Conservation (phyloP, 1,140 invertebrate genomes). For the Papilio aristodemus region DNA sequence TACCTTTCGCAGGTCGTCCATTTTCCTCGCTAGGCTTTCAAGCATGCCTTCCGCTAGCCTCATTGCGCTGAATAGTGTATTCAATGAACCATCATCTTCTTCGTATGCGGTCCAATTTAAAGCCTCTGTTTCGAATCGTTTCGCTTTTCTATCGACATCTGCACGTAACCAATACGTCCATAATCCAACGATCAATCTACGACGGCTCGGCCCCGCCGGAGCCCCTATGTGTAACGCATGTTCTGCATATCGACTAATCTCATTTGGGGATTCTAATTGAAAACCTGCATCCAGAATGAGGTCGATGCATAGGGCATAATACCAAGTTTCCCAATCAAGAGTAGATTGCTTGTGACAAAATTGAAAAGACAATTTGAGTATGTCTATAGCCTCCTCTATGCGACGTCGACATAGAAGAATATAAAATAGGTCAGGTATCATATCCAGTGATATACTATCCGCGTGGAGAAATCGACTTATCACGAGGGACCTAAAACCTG, state of each 20-base stretch:
- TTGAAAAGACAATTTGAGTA: constrained; percentile 53
- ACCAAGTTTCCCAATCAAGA: constrained; percentile 65
- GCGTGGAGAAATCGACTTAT: constrained; percentile 67
- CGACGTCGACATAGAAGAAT: constrained; percentile 62
- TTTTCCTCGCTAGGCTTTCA: constrained; percentile 69
- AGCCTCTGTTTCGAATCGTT: constrained; percentile 64
- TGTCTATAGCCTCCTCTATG: constrained; percentile 68
- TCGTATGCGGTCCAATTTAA: constrained; percentile 52
- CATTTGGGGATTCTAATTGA: constrained; percentile 63
- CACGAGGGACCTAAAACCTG: constrained; percentile 67
- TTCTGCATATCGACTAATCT: constrained; percentile 63
- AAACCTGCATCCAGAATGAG: constrained; percentile 76
- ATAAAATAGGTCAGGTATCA: constrained; percentile 72
- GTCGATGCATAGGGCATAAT: constrained; percentile 75
- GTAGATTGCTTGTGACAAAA: constrained; percentile 51
- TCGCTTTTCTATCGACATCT: constrained; percentile 56
- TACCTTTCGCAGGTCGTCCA: constrained; percentile 71
- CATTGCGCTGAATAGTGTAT: constrained; percentile 56
- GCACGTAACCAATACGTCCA: constrained; percentile 72
- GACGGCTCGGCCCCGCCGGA: constrained; percentile 47
- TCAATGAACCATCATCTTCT: constrained; percentile 53
- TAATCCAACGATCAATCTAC: constrained; percentile 57
- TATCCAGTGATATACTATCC: constrained; percentile 60
- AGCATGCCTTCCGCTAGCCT: constrained; percentile 72
- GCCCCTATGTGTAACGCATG: constrained; percentile 50